Evolutionary conservation across 2,113 vertebrate genomes (phyloP).

Genomic region (Mormoops blainvillei): DNA sequence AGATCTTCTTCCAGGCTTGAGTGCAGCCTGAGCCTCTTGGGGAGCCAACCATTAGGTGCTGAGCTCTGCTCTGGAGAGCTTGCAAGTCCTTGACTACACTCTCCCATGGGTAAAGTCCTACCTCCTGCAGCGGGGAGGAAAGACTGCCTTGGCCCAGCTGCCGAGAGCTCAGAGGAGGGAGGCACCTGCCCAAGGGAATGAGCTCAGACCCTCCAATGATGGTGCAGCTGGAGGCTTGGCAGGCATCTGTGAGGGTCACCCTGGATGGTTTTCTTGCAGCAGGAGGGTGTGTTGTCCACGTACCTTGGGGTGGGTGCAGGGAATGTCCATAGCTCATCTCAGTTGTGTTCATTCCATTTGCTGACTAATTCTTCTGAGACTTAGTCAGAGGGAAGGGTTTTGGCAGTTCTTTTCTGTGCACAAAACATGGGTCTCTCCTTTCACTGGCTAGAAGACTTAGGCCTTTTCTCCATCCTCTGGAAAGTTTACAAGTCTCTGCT

Average conservation of each 20-base stretch:
- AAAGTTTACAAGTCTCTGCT: not conserved
- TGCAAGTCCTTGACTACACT: not conserved
- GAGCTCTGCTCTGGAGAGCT: not conserved
- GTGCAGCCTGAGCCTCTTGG: not conserved
- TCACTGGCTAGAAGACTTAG: not conserved
- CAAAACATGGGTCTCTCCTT: not conserved
- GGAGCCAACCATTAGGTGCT: not conserved
- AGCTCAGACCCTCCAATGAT: conserved; percentile 38
- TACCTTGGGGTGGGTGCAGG: not conserved
- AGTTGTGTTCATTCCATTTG: not conserved
- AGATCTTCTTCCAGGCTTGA: not conserved
- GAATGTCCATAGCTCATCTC: not conserved
- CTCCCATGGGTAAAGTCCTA: not conserved
- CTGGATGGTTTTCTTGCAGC: not conserved
- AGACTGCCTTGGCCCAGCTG: conserved; percentile 46
- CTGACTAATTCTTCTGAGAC: conserved; percentile 36
- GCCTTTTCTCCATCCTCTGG: not conserved
- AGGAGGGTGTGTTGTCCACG: conserved; percentile 7
- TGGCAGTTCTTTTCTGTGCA: conserved; percentile 3
- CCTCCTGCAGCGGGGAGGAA: not conserved
- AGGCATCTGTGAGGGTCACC: not conserved
- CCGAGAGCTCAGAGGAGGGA: conserved; percentile 52
- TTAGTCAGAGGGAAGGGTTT: conserved; percentile 52
- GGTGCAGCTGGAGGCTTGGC: conserved; percentile 43
- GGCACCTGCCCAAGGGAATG: conserved; percentile 50